Evolutionary conservation across 2,113 vertebrate genomes (phyloP).

Genomic region (Phyllostomus hastatus): DNA sequence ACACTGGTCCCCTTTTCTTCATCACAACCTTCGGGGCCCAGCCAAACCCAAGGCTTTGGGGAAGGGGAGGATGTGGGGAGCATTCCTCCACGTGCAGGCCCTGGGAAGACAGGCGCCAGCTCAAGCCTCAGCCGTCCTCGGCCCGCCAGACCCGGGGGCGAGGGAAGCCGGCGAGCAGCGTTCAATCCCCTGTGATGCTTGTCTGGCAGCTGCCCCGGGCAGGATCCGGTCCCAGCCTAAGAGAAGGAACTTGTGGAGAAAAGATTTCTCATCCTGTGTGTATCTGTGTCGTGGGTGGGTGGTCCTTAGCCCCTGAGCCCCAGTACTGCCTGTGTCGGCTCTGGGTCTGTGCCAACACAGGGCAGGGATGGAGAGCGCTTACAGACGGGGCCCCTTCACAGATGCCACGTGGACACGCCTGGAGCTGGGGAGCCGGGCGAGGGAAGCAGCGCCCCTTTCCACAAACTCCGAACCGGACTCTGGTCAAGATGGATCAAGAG

Average conservation of each 20-base stretch:
- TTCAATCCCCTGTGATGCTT: background rate
- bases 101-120: slow-evolving; percentile 43
- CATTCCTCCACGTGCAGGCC: slow-evolving; percentile 45
- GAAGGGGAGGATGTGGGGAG: background rate
- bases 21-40: background rate
- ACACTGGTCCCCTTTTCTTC: background rate
- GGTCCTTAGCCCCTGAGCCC: background rate
- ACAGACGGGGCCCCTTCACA: background rate
- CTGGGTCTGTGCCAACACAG: background rate
- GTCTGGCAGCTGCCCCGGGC: slow-evolving; percentile 32
- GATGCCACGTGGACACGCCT: background rate
- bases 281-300: background rate
- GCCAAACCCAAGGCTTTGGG: background rate
- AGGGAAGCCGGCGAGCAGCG: background rate
- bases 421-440: background rate
- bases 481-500: background rate
- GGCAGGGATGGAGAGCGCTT: background rate
- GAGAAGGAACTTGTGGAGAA: background rate
- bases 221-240: slow-evolving; percentile 32
- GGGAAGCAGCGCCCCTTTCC: background rate
- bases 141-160: slow-evolving; percentile 34
- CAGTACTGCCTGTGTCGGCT: background rate
- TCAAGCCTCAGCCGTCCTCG: slow-evolving; percentile 24
- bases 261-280: background rate
- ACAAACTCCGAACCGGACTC: background rate